Conservation (phyloP, 2,113 vertebrate genomes). For the Nothobranchius furzeri region DNA sequence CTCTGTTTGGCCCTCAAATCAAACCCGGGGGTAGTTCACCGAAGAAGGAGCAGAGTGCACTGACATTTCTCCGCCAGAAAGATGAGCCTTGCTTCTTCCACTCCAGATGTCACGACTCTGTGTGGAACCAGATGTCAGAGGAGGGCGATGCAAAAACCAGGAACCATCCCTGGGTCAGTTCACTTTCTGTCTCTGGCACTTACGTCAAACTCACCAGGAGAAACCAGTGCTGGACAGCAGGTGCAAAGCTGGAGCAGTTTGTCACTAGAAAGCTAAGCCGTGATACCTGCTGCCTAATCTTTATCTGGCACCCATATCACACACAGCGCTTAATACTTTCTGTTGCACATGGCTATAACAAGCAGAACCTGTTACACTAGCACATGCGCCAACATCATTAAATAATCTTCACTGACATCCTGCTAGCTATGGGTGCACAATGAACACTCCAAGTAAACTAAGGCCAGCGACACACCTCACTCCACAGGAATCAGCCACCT, state of each 20-base stretch:
- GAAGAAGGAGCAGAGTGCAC: slow-evolving; percentile 4
- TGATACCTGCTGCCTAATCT: slow-evolving; percentile 38
- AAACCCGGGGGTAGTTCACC: slow-evolving; percentile 8
- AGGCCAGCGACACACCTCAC: slow-evolving; percentile 57
- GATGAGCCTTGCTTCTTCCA: slow-evolving; percentile 38
- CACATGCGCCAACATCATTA: slow-evolving; percentile 50
- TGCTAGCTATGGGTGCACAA: slow-evolving; percentile 38
- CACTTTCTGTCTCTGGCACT: slow-evolving; percentile 44
- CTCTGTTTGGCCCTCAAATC: slow-evolving; percentile 17
- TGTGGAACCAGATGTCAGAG: slow-evolving; percentile 39
- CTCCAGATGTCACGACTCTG: slow-evolving; percentile 53
- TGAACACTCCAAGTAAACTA: slow-evolving; percentile 44
- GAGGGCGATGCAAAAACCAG: slow-evolving; percentile 3
- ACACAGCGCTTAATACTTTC: slow-evolving; percentile 8
- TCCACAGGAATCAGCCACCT: slow-evolving; percentile 29
- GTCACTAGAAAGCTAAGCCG: slow-evolving; percentile 21
- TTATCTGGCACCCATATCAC: slow-evolving; percentile 42
- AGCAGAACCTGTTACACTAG: slow-evolving; percentile 76
- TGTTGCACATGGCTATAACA: slow-evolving; percentile 57
- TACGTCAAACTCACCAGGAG: slow-evolving; percentile 44
- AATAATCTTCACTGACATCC: slow-evolving; percentile 44
- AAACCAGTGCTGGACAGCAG: slow-evolving; percentile 55
- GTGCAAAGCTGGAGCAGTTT: slow-evolving; percentile 51
- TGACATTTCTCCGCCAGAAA: slow-evolving; percentile 29
- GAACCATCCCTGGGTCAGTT: slow-evolving; percentile 21